Conservation (phyloP, 2,797 vertebrate species). For the Pantherophis alleghaniensis region DNA sequence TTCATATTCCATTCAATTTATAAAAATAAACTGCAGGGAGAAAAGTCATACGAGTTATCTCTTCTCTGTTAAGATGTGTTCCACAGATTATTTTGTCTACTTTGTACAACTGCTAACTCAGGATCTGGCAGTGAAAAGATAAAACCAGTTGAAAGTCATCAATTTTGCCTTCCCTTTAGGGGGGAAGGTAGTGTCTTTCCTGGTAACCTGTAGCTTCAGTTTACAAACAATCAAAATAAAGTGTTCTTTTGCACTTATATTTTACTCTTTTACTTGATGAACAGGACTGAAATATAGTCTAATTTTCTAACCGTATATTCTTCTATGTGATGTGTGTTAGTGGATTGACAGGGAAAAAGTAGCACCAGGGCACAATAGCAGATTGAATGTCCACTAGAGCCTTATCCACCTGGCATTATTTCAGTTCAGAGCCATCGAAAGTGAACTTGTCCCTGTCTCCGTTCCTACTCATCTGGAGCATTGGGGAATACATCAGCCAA, state of each 20-base stretch:
- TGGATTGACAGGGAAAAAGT: not conserved
- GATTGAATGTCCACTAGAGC: not conserved
- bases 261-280: not conserved
- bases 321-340: not conserved
- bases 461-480: not conserved
- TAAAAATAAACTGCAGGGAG: conserved; percentile 38
- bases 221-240: not conserved
- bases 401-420: not conserved
- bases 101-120: not conserved
- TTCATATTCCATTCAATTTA: conserved; percentile 49
- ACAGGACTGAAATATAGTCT: not conserved
- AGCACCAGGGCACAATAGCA: not conserved
- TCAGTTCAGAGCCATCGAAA: not conserved
- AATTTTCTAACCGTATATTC: not conserved
- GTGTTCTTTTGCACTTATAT: not conserved
- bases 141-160: not conserved
- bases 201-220: not conserved
- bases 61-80: conserved; percentile 1
- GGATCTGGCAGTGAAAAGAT: not conserved
- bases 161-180: not conserved
- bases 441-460: not conserved
- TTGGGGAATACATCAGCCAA: not conserved
- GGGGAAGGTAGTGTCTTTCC: not conserved
- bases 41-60: conserved; percentile 24
- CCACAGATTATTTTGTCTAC: not conserved